Conservation (phyloP, 92 coral and sea anemone species). For the Porites rus region DNA sequence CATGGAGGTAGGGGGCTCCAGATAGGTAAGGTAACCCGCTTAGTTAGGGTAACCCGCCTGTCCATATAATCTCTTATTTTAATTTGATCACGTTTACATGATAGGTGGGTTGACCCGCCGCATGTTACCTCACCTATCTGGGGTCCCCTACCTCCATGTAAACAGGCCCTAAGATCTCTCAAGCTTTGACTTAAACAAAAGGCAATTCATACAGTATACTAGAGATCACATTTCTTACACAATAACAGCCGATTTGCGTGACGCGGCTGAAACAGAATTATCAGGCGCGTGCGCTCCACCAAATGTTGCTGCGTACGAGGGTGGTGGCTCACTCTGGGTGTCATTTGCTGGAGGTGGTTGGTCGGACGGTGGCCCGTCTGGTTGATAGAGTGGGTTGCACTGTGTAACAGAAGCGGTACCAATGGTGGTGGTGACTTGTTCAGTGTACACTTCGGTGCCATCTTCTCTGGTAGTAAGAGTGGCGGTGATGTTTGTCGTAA, state of each 20-base stretch:
- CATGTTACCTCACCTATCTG: too few relatives aligned
- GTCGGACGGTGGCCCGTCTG: slow-evolving; percentile 14
- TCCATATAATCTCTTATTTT: too few relatives aligned
- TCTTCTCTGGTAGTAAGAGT: slow-evolving; percentile 1
- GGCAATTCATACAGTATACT: too few relatives aligned
- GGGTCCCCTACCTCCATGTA: too few relatives aligned
- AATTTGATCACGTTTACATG: too few relatives aligned
- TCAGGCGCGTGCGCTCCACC: not conserved
- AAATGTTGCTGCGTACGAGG: not conserved
- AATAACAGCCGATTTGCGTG: not conserved
- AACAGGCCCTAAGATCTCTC: too few relatives aligned
- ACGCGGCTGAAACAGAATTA: not conserved
- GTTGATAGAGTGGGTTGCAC: slow-evolving; percentile 12
- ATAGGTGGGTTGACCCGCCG: too few relatives aligned
- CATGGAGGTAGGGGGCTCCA: too few relatives aligned
- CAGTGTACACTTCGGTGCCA: slow-evolving; percentile 10
- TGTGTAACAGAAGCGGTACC: not conserved
- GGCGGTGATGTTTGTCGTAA: not conserved
- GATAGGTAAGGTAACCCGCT: too few relatives aligned
- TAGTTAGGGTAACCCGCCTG: too few relatives aligned
- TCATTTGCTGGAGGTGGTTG: not conserved
- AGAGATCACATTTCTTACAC: not conserved
- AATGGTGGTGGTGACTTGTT: not conserved
- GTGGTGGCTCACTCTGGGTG: not conserved
- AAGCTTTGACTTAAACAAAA: too few relatives aligned